Percentiles rank a stretch among this genome's conserved stretches.
These are phyloP conservation scores for Colistium nudipinnis DNA, from an alignment of 2,113 vertebrate species.

Conservation along the genomic window DNA sequence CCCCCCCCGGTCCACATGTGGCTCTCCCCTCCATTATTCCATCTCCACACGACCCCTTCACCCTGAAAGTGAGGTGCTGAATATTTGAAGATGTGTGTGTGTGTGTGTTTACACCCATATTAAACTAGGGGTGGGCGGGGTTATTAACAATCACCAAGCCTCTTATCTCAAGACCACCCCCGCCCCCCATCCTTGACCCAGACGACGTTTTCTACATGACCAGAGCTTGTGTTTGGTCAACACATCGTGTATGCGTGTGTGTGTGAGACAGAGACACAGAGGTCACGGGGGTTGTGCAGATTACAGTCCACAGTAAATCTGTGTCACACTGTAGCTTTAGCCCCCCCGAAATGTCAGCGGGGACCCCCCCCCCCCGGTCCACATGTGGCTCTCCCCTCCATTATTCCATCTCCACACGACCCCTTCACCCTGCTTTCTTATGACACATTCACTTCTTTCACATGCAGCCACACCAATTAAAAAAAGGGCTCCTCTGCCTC, in stretches of 20 bases:
- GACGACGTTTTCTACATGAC: conserved; percentile 67
- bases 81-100: conserved; percentile 58
- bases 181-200: conserved; percentile 55
- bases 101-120: conserved; percentile 1
- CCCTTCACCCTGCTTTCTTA: conserved; percentile 9
- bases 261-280: not conserved
- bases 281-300: conserved; percentile 22
- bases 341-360: too few relatives aligned
- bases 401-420: conserved; percentile 27
- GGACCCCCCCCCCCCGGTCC: not conserved
- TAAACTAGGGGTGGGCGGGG: conserved; percentile 13
- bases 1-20: not conserved
- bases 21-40: conserved; percentile 13
- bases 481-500: conserved; percentile 32
- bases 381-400: not conserved
- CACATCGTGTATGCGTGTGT: conserved; percentile 4
- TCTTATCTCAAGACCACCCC: conserved; percentile 52
- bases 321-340: conserved; percentile 39
- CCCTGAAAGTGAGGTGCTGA: conserved; percentile 45
- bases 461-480: conserved; percentile 21
- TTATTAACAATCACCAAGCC: conserved; percentile 60
- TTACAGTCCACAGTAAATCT: conserved; percentile 39
- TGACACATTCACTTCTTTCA: too few relatives aligned
- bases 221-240: conserved; percentile 54
- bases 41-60: conserved; percentile 15